Conservation (phyloP, 92 coral and sea anemone genomes). For the Zoanthus gigantus region DNA sequence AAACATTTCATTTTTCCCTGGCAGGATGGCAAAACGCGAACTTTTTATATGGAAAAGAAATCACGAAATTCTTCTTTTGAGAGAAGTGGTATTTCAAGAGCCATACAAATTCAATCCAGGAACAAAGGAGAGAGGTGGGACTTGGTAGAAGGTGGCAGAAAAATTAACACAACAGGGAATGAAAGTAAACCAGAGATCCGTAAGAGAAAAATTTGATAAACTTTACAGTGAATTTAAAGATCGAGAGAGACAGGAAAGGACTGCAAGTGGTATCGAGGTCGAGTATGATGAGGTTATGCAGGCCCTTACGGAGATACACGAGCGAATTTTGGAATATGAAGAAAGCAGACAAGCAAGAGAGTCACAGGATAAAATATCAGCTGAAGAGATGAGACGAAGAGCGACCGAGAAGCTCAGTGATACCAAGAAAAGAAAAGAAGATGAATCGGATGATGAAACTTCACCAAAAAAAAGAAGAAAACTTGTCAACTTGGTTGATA, state of each 20-base stretch:
- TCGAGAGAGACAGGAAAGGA: constrained; percentile 44
- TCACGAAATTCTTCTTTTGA: not conserved
- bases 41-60: constrained; percentile 14
- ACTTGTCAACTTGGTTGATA: constrained; percentile 48
- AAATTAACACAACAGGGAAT: constrained; percentile 36
- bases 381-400: constrained; percentile 45
- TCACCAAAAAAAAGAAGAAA: constrained; percentile 33
- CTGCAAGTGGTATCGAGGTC: constrained; percentile 51
- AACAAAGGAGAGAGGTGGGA: constrained; percentile 18
- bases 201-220: too few relatives aligned
- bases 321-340: constrained; percentile 24
- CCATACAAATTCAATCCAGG: not conserved
- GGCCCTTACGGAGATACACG: constrained; percentile 52
- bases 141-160: constrained; percentile 36
- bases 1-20: not conserved
- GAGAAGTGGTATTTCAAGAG: not conserved
- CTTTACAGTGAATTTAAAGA: too few relatives aligned
- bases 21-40: not conserved
- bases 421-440: constrained; percentile 49
- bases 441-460: constrained; percentile 33
- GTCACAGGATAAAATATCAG: constrained; percentile 24
- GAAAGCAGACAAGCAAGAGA: constrained; percentile 17
- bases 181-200: constrained; percentile 26
- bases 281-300: constrained; percentile 47
- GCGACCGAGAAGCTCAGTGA: constrained; percentile 54